Percentiles rank a stretch among this genome's conserved stretches.
These are phyloP conservation scores for Timandra comae DNA, from an alignment of 2,888 invertebrate genomes.

Conservation along the genomic window DNA sequence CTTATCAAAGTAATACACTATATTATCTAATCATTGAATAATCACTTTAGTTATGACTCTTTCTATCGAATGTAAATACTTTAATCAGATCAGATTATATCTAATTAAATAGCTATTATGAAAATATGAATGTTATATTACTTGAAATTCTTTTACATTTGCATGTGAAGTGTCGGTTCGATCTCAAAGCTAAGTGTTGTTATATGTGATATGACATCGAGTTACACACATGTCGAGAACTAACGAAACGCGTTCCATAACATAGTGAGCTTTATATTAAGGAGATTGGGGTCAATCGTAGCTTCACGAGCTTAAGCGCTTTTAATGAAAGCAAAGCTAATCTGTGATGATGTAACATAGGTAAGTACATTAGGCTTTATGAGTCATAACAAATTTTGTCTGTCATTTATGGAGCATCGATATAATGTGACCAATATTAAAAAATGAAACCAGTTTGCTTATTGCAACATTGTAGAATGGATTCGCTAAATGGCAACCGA, in stretches of 20 bases:
- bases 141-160: slow-evolving; percentile 4
- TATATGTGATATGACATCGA: background rate
- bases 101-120: too few species aligned
- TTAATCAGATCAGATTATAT: background rate
- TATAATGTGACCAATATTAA: slow-evolving; percentile 34
- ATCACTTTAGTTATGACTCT: background rate
- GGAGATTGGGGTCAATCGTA: slow-evolving; percentile 25
- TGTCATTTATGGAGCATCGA: slow-evolving; percentile 31
- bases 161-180: slow-evolving; percentile 24
- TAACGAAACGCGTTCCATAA: background rate
- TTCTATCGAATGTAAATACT: background rate
- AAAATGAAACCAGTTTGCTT: slow-evolving; percentile 26
- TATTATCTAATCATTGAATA: background rate
- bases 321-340: slow-evolving; percentile 63
- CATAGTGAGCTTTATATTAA: background rate
- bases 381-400: slow-evolving; percentile 35
- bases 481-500: slow-evolving; percentile 13
- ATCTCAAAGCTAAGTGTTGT: slow-evolving; percentile 6
- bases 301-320: slow-evolving; percentile 47
- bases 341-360: slow-evolving; percentile 72
- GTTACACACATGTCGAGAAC: too few species aligned
- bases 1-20: too few species aligned
- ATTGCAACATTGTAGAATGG: slow-evolving; percentile 35
- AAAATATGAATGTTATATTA: background rate
- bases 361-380: slow-evolving; percentile 63